These are phyloP conservation scores for Harpagoxenus sublaevis DNA, from an alignment of 2,888 invertebrate species.

Conservation along the genomic window DNA sequence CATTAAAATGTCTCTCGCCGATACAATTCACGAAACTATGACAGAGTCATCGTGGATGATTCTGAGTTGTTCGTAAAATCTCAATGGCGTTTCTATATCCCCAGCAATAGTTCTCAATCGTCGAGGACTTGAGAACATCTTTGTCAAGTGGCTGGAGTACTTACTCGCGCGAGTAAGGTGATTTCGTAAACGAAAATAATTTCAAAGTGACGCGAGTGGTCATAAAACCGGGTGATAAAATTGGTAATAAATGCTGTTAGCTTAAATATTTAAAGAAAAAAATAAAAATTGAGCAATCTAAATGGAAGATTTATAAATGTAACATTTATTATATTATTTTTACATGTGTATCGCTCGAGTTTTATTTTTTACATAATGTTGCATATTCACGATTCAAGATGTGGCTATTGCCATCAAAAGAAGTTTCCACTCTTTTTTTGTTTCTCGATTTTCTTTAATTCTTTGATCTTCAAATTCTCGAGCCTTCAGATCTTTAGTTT, in stretches of 20 bases:
- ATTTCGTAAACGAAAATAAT: slow-evolving; percentile 12
- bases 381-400: background rate
- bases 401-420: background rate
- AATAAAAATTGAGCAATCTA: too few relatives aligned
- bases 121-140: slow-evolving; percentile 25
- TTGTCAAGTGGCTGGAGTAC: slow-evolving; percentile 32
- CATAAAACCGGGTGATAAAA: background rate
- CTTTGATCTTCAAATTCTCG: slow-evolving; percentile 17
- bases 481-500: slow-evolving; percentile 13
- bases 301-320: too few relatives aligned
- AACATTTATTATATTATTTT: too few relatives aligned
- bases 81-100: slow-evolving; percentile 22
- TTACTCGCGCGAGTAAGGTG: background rate
- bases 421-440: background rate
- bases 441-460: slow-evolving; percentile 8
- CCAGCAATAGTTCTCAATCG: slow-evolving; percentile 24
- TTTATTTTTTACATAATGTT: background rate
- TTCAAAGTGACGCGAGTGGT: background rate
- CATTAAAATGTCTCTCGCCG: background rate
- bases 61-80: slow-evolving; percentile 21
- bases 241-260: background rate
- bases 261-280: slow-evolving; percentile 1
- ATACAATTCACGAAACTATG: background rate
- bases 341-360: background rate
- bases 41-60: background rate